phyloP scores from a whole-genome alignment of 2,888 invertebrate genomes.

The Cephus runcator region DNA sequence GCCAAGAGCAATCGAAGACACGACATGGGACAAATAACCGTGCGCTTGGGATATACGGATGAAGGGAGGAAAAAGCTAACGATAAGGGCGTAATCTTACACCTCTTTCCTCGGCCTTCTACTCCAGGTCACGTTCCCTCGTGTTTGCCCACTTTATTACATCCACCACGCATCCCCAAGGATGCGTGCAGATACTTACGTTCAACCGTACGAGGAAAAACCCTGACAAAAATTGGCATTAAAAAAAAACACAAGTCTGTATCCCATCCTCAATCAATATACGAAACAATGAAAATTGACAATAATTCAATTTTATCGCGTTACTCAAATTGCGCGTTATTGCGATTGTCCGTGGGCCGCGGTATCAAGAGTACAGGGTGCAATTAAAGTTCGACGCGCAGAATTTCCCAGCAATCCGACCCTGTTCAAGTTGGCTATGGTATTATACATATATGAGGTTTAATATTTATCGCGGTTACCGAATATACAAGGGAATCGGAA shows the following conservation, averaged over 20 bases:
- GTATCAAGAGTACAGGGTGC: not conserved
- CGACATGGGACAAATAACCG: conserved; percentile 54
- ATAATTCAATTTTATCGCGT: not conserved
- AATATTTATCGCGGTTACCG: conserved; percentile 60
- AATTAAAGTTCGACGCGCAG: not conserved
- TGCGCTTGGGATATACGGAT: conserved; percentile 1
- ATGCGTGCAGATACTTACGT: not conserved
- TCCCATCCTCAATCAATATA: not conserved
- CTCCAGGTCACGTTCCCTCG: conserved; percentile 46
- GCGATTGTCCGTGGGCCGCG: not conserved
- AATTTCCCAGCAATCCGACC: not conserved
- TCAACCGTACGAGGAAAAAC: not conserved
- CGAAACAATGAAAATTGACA: not conserved
- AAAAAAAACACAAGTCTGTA: not conserved
- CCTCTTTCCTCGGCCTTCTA: conserved; percentile 41
- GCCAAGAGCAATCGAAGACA: conserved; percentile 42
- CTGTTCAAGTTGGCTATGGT: not conserved
- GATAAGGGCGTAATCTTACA: conserved; percentile 60
- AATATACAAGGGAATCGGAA: conserved; percentile 41
- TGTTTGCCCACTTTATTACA: conserved; percentile 58
- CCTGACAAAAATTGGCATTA: not conserved
- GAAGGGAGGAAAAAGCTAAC: conserved; percentile 28
- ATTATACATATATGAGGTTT: conserved; percentile 25
- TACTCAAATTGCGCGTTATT: not conserved
- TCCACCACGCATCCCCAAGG: not conserved